phyloP scores from a whole-genome alignment of 2,888 invertebrate genomes.

The Carterocephalus palaemon region DNA sequence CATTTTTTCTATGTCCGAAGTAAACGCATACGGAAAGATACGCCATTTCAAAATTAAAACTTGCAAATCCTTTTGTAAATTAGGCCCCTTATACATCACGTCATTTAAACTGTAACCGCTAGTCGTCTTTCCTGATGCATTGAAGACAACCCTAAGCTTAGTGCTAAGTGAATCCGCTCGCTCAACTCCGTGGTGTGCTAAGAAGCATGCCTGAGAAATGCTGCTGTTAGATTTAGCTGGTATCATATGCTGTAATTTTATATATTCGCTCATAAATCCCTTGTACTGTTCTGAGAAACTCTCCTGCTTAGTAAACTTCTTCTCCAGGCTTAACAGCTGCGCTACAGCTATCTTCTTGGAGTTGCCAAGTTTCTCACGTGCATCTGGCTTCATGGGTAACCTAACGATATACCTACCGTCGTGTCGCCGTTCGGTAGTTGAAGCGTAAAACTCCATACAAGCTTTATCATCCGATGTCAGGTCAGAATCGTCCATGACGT shows the following conservation, averaged over 20 bases:
- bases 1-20: conserved; percentile 26
- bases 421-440: conserved; percentile 6
- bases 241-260: neutral
- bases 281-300: neutral
- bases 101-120: conserved; percentile 29
- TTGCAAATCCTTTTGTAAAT: conserved; percentile 23
- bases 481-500: too few species aligned
- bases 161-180: too few species aligned
- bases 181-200: too few species aligned
- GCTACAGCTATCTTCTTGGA: conserved; percentile 25
- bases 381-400: conserved; percentile 22
- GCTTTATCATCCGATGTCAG: too few species aligned
- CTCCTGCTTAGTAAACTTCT: conserved; percentile 2
- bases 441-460: neutral
- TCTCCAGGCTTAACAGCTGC: conserved; percentile 26
- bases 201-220: neutral
- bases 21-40: conserved; percentile 17
- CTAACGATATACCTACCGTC: conserved; percentile 23
- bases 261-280: neutral
- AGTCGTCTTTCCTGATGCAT: conserved; percentile 29
- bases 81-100: conserved; percentile 30
- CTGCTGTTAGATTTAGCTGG: neutral
- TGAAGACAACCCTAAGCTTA: too few species aligned
- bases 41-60: conserved; percentile 27
- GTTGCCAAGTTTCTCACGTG: conserved; percentile 14